Percentiles rank a stretch among this genome's conserved stretches.
Conservation (phyloP, 37 sponge, comb jelly and placozoan genomes). For the Agelas oroides region DNA sequence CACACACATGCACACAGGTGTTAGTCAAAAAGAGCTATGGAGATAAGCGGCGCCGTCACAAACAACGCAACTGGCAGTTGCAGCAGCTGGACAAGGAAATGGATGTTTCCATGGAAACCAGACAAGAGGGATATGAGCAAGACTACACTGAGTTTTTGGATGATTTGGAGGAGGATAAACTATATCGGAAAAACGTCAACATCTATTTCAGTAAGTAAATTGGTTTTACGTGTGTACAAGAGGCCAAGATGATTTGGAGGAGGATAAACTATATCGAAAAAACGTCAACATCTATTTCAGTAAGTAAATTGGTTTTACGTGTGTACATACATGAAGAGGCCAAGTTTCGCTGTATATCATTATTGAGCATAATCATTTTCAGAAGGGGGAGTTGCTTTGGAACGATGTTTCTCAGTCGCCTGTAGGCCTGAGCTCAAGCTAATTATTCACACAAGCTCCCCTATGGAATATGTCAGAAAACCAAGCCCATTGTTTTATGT, state of each 20-base stretch:
- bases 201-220: conserved; percentile 77
- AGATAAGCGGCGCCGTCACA: conserved; percentile 81
- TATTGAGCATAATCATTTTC: too few species aligned
- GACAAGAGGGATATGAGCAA: conserved; percentile 35
- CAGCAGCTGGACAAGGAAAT: conserved; percentile 70
- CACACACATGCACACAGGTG: conserved; percentile 33
- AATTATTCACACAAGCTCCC: too few species aligned
- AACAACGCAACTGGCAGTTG: conserved; percentile 91
- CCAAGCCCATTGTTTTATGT: too few species aligned
- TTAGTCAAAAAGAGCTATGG: conserved; percentile 96
- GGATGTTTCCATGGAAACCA: conserved; percentile 27
- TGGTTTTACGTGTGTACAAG: not conserved
- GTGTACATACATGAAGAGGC: not conserved
- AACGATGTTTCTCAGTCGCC: too few species aligned
- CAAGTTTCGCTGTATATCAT: too few species aligned
- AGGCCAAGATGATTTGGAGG: conserved; percentile 90
- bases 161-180: conserved; percentile 90
- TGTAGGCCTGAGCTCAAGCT: too few species aligned
- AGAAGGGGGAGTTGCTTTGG: too few species aligned
- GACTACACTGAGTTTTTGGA: conserved; percentile 92
- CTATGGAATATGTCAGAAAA: too few species aligned
- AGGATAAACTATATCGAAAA: conserved; percentile 75
- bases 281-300: conserved; percentile 90
- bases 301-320: conserved; percentile 44
- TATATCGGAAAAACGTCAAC: conserved; percentile 85